Evolutionary conservation across 1,140 invertebrate genomes (phyloP).

Genomic region (Nasonia vitripennis): DNA sequence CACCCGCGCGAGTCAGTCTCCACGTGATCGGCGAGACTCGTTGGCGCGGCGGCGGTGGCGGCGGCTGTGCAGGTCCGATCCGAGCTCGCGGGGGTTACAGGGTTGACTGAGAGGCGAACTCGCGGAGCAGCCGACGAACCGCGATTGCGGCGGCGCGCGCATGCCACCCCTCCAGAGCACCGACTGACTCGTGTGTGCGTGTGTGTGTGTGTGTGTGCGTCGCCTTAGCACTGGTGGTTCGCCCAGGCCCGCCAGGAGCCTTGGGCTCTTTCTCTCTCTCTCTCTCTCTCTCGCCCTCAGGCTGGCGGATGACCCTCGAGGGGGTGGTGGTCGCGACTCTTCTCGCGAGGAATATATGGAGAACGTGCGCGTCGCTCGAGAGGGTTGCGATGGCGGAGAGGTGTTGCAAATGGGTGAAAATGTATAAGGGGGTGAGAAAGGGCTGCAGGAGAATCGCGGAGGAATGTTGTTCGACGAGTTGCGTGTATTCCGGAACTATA

Average conservation of each 20-base stretch:
- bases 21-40: not conserved
- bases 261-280: not conserved
- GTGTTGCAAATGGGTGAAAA: not conserved
- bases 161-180: not conserved
- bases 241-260: slow-evolving; percentile 8
- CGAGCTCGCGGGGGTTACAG: not conserved
- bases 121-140: not conserved
- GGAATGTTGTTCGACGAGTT: not conserved
- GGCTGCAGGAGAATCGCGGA: not conserved
- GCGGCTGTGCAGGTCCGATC: not conserved
- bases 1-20: not conserved
- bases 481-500: not conserved
- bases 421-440: not conserved
- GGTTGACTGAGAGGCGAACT: slow-evolving; percentile 13
- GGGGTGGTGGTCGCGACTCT: not conserved
- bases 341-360: not conserved
- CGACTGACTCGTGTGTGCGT: not conserved
- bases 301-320: not conserved
- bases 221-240: not conserved
- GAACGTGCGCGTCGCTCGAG: too few species aligned
- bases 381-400: not conserved
- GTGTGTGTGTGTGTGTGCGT: not conserved
- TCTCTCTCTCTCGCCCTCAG: not conserved
- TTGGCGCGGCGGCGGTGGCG: not conserved
- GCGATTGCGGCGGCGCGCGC: not conserved